phyloP scores from a whole-genome alignment of 1,140 invertebrate genomes.

The Penaeus japonicus region DNA sequence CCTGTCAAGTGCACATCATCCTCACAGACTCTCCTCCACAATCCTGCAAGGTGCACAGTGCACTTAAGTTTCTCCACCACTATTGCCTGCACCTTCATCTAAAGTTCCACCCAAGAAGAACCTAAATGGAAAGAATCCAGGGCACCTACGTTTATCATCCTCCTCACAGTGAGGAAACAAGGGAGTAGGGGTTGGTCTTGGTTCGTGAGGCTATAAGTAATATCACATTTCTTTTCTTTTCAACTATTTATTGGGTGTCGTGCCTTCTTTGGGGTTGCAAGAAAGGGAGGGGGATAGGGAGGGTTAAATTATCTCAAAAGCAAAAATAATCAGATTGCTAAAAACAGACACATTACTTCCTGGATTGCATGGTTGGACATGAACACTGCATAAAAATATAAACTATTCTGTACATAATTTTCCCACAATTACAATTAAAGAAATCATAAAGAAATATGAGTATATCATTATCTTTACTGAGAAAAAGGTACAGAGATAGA shows the following conservation, averaged over 20 bases:
- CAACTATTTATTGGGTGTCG: not conserved
- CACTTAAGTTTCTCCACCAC: conserved; percentile 54
- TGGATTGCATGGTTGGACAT: too few relatives aligned
- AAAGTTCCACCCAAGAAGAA: conserved; percentile 50
- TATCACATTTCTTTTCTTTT: not conserved
- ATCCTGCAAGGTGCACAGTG: conserved; percentile 57
- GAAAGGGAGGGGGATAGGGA: too few relatives aligned
- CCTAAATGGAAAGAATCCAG: conserved; percentile 37
- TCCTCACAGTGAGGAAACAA: not conserved
- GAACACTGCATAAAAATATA: too few relatives aligned
- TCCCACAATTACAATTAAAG: too few relatives aligned
- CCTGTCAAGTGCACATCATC: conserved; percentile 38
- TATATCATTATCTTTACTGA: too few relatives aligned
- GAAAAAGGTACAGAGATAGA: too few relatives aligned
- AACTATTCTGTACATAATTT: too few relatives aligned
- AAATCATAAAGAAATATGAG: too few relatives aligned
- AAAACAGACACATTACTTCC: too few relatives aligned
- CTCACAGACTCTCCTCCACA: conserved; percentile 58
- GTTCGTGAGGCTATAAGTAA: not conserved
- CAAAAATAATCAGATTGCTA: too few relatives aligned
- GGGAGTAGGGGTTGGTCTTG: not conserved
- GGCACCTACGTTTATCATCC: conserved; percentile 27
- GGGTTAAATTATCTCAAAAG: too few relatives aligned
- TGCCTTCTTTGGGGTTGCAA: not conserved
- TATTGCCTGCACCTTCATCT: conserved; percentile 41